Base-by-base conservation (phyloP, 2,888 invertebrate species). In the Xylota segnis region DNA sequence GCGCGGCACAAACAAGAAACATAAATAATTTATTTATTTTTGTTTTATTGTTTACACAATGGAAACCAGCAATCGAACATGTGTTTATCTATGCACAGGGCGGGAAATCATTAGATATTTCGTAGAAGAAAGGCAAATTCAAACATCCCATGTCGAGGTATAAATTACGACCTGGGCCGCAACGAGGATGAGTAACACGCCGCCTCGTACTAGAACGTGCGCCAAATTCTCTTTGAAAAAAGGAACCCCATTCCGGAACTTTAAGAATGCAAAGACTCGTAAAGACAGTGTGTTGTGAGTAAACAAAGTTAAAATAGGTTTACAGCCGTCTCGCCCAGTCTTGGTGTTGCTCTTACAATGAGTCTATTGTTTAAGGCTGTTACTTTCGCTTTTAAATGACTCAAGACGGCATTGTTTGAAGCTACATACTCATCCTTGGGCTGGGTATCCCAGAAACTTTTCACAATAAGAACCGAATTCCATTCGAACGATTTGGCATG, bases 251-350 rank as follows among this genome's bases (percentile, higher is more conserved):
- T 66, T 45, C 40, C 34, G 70, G 56, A 68, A 76, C 76, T 70
- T 82, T 40, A 63, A 45, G 78, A 79, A 83, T 68, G 68, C 83
- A 75, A 84, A 84, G 63, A 83, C 37, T 37, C 37, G 37, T 10
- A 10, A 37, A 0, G 74, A 37, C 70, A 50, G 37, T 16, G 47
- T 18, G 16, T 43, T 52, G 66, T 54, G 27, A 47, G 72, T 74
- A 75, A 75, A 84, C 68, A 79, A 50, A 58, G 61, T 65, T 14
- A n/a, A 84, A 84, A 79, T 79, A 75, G 83, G 79, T 84, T 79
- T 84, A 74, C 40, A 74, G 54, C 56, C 63, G 68, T 56, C 61
- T 70, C 47, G 75, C 68, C 75, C 50, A 45, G 18, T 23, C 16
- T 50, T 29, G n/a, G 9, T 23, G 18, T 18, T n/a, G n/a, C 27